A percentile compares a stretch with the other conserved stretches of the same genome.
Conservation (phyloP, 1,140 invertebrate species). For the Portunus trituberculatus region DNA sequence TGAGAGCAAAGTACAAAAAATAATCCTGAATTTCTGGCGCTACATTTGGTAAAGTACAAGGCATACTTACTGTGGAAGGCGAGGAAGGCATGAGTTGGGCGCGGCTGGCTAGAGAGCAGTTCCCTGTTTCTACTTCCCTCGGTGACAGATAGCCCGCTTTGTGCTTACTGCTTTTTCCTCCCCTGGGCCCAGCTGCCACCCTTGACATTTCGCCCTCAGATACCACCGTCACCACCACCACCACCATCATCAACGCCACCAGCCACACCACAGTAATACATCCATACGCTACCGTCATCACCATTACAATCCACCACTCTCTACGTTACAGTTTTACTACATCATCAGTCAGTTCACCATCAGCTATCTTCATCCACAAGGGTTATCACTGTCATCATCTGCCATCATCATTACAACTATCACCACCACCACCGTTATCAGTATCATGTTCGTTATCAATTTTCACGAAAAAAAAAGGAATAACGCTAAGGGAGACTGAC, state of each 20-base stretch:
- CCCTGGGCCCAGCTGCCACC: neutral
- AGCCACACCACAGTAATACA: neutral
- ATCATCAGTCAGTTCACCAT: too few relatives aligned
- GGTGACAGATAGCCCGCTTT: too few relatives aligned
- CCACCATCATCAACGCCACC: slow-evolving; percentile 1
- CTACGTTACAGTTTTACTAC: too few relatives aligned
- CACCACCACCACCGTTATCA: neutral
- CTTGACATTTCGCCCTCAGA: too few relatives aligned
- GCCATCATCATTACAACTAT: neutral
- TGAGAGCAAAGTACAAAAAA: neutral
- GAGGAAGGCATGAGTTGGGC: neutral
- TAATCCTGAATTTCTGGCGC: neutral
- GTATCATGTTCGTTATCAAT: neutral
- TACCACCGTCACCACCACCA: slow-evolving; percentile 7
- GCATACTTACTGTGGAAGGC: neutral
- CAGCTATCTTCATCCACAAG: too few relatives aligned
- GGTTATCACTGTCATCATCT: neutral
- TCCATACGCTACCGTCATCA: neutral
- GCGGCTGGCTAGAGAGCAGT: neutral
- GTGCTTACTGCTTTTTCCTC: neutral
- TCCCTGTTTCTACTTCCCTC: too few relatives aligned
- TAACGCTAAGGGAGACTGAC: neutral
- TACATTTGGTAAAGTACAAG: neutral
- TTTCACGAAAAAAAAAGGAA: neutral
- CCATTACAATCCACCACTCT: neutral